phyloP scores from a whole-genome alignment of 1,140 invertebrate species.

The Antheraea mylitta region DNA sequence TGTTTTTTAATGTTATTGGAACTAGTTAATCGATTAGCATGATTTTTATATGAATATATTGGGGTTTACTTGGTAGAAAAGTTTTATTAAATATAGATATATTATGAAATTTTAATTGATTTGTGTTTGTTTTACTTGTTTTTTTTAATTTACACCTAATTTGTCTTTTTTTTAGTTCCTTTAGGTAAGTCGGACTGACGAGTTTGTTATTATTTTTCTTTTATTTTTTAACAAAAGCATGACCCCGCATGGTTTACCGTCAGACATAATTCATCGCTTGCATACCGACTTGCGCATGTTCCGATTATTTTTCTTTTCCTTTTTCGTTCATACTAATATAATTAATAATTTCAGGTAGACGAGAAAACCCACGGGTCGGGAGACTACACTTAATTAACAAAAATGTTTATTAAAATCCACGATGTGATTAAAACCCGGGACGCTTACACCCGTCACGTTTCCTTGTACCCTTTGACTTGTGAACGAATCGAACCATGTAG shows the following conservation, averaged over 20 bases:
- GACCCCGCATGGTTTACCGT: slow-evolving; percentile 42
- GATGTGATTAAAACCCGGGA: slow-evolving; percentile 56
- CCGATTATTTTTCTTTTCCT: slow-evolving; percentile 44
- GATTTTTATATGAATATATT: slow-evolving; percentile 78
- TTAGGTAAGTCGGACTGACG: slow-evolving; percentile 22
- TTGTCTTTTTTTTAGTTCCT: slow-evolving; percentile 8
- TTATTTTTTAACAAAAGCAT: slow-evolving; percentile 39
- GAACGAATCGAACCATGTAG: not conserved
- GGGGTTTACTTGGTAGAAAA: slow-evolving; percentile 77
- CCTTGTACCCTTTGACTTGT: not conserved
- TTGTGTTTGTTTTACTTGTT: slow-evolving; percentile 51
- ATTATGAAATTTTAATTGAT: slow-evolving; percentile 46
- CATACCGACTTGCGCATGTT: slow-evolving; percentile 41
- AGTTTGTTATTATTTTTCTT: slow-evolving; percentile 10
- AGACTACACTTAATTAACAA: slow-evolving; percentile 71
- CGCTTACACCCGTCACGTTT: slow-evolving; percentile 32
- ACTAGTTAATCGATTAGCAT: slow-evolving; percentile 69
- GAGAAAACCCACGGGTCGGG: slow-evolving; percentile 72
- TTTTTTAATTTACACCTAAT: not conserved
- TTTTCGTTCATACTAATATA: slow-evolving; percentile 76
- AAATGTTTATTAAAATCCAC: slow-evolving; percentile 47
- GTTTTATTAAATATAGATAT: slow-evolving; percentile 74
- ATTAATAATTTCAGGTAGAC: slow-evolving; percentile 78
- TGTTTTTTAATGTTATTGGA: slow-evolving; percentile 77
- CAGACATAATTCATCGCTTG: slow-evolving; percentile 42